Evolutionary conservation across 2,113 vertebrate genomes (phyloP).

Genomic region (Buteo buteo): DNA sequence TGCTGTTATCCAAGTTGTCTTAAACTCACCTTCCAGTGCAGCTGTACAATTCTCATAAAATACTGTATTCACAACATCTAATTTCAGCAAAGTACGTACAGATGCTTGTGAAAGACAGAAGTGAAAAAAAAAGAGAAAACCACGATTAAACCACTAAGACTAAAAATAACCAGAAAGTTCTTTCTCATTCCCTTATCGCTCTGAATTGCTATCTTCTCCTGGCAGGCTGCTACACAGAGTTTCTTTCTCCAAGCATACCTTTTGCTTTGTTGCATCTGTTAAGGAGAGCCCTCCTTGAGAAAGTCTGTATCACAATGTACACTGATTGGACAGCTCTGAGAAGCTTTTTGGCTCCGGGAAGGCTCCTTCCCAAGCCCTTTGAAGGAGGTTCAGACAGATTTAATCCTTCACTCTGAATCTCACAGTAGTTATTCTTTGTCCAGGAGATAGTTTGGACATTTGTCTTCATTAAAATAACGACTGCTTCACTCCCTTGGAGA

Average conservation of each 20-base stretch:
- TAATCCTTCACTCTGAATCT: not conserved
- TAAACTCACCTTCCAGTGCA: not conserved
- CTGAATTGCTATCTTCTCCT: not conserved
- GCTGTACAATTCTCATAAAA: not conserved
- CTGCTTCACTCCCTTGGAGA: not conserved
- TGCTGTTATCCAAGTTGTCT: not conserved
- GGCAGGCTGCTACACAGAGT: not conserved
- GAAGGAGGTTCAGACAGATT: not conserved
- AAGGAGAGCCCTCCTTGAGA: not conserved
- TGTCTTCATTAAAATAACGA: not conserved
- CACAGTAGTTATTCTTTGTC: not conserved
- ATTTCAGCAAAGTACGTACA: not conserved
- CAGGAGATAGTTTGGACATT: not conserved
- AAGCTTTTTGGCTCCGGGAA: not conserved
- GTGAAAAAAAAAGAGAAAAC: too few relatives aligned
- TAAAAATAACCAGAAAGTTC: not conserved
- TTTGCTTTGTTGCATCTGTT: not conserved
- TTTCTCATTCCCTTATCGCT: not conserved
- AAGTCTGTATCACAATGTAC: not conserved
- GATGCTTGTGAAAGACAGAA: not conserved
- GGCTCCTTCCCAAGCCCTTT: not conserved
- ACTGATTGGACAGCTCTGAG: not conserved
- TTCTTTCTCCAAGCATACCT: not conserved
- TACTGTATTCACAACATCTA: not conserved
- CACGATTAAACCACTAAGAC: not conserved